These are phyloP conservation scores for Suncus etruscus DNA, from an alignment of 2,113 vertebrate species.

Conservation along the genomic window DNA sequence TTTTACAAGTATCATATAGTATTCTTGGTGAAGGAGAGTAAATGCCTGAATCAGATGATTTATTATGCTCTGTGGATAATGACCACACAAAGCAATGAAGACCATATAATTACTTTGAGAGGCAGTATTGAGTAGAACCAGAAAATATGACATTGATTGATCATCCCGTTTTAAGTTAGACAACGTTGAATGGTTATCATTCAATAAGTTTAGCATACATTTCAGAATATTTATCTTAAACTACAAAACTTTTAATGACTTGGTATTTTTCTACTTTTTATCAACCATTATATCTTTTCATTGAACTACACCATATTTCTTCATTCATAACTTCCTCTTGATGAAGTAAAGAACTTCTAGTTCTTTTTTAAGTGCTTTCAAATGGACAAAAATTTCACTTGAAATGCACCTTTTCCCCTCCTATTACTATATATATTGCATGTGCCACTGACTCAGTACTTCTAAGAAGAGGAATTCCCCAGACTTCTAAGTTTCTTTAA, in stretches of 20 bases:
- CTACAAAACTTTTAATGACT: constrained; percentile 20
- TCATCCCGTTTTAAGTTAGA: constrained; percentile 23
- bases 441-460: background rate
- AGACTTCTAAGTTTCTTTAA: too few relatives aligned
- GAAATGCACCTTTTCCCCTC: background rate
- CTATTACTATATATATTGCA: background rate
- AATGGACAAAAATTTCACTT: background rate
- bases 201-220: background rate
- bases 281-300: background rate
- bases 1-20: background rate
- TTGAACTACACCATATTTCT: background rate
- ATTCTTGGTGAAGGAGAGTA: background rate
- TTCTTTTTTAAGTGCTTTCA: constrained; percentile 37
- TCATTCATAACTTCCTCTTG: background rate
- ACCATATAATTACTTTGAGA: constrained; percentile 16
- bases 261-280: background rate
- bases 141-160: background rate
- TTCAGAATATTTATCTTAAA: constrained; percentile 51
- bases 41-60: background rate
- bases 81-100: background rate
- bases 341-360: background rate
- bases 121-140: constrained; percentile 2
- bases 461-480: background rate
- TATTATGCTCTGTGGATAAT: constrained; percentile 31
- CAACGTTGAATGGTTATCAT: background rate